phyloP scores from a whole-genome alignment of 1,140 invertebrate species.

The Aphelinus certus region DNA sequence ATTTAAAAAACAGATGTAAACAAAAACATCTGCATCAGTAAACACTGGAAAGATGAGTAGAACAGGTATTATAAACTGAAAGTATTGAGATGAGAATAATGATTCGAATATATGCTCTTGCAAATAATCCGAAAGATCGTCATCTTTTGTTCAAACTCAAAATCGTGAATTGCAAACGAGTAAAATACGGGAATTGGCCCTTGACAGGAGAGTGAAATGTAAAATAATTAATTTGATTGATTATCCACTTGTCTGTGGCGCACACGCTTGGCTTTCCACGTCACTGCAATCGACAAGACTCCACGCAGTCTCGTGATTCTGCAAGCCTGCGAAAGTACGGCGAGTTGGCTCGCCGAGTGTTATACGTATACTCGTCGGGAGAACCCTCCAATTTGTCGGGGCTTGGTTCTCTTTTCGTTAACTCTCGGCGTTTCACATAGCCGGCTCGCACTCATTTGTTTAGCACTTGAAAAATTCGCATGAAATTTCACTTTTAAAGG shows the following conservation, averaged over 20 bases:
- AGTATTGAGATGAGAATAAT: too few relatives aligned
- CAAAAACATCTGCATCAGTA: too few relatives aligned
- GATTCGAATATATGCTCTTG: too few relatives aligned
- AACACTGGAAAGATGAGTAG: too few relatives aligned
- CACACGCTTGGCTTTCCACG: not conserved
- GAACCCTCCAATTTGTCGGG: slow-evolving; percentile 49
- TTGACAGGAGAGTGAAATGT: too few relatives aligned
- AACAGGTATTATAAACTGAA: too few relatives aligned
- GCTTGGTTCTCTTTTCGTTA: slow-evolving; percentile 33
- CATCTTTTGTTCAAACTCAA: too few relatives aligned
- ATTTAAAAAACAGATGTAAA: too few relatives aligned
- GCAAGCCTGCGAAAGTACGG: not conserved
- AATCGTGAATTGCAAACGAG: too few relatives aligned
- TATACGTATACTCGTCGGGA: slow-evolving; percentile 15
- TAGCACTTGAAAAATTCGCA: slow-evolving; percentile 45
- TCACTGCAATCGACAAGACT: slow-evolving; percentile 14
- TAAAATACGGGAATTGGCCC: too few relatives aligned
- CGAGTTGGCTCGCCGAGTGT: slow-evolving; percentile 19
- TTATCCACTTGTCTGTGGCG: slow-evolving; percentile 4
- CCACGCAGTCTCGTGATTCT: not conserved
- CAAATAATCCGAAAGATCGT: too few relatives aligned
- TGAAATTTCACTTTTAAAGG: slow-evolving; percentile 42
- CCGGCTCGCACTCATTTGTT: slow-evolving; percentile 35
- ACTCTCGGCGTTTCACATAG: slow-evolving; percentile 1
- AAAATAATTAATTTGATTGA: slow-evolving; percentile 22